Conservation (phyloP, 2,113 vertebrate genomes). For the Pampusana beccarii region DNA sequence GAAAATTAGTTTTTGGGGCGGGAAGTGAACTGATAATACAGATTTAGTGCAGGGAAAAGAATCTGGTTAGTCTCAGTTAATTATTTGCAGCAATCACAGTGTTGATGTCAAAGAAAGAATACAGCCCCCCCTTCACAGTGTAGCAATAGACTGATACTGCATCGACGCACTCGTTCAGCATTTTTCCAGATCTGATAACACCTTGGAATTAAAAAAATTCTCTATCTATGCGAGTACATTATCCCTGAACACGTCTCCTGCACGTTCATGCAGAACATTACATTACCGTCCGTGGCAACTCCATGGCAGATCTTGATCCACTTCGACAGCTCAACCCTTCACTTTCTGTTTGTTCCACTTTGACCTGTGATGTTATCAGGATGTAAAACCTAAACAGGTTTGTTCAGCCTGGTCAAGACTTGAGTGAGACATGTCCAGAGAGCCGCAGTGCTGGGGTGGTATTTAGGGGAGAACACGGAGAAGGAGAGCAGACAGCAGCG, state of each 20-base stretch:
- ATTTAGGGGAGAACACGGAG: background rate
- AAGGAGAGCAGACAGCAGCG: background rate
- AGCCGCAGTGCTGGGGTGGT: fast-evolving
- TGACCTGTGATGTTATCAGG: background rate
- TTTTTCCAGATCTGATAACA: conserved; percentile 59
- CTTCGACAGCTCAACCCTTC: background rate
- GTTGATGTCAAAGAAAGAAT: background rate
- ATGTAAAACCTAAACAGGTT: background rate
- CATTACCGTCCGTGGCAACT: background rate
- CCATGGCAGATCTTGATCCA: background rate
- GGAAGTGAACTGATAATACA: background rate
- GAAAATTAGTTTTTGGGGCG: background rate
- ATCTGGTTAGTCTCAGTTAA: background rate
- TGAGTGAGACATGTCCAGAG: background rate
- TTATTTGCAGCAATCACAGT: background rate
- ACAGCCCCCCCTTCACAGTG: background rate
- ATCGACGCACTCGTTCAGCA: background rate
- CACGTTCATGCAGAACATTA: background rate
- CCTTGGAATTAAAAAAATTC: conserved; percentile 12
- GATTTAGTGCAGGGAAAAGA: background rate
- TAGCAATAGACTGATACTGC: background rate
- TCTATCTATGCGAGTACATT: background rate
- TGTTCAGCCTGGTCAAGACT: background rate
- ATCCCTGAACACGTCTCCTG: conserved; percentile 27
- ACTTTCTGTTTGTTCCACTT: background rate